Evolutionary conservation across 2,888 invertebrate species (phyloP).

Genomic region (Eumerus sabulonum): DNA sequence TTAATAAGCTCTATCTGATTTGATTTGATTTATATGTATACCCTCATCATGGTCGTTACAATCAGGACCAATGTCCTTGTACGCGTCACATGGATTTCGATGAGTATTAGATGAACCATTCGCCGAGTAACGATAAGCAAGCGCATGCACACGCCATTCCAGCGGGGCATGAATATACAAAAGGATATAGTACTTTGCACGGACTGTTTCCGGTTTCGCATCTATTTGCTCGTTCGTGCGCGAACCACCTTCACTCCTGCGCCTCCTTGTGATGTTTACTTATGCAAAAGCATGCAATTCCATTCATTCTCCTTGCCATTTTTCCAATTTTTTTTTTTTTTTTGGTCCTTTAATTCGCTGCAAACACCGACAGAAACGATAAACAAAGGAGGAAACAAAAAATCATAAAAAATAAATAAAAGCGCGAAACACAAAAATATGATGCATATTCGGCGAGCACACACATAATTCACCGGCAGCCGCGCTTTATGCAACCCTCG

Average conservation of each 20-base stretch:
- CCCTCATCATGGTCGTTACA: conserved; percentile 13
- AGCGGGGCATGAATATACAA: conserved; percentile 35
- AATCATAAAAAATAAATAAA: conserved; percentile 17
- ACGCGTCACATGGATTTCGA: conserved; percentile 19
- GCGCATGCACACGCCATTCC: neutral
- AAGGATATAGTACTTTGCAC: conserved; percentile 22
- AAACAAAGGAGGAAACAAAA: conserved; percentile 5
- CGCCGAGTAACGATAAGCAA: neutral
- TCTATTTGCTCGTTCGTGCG: neutral
- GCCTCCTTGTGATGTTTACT: conserved; percentile 60
- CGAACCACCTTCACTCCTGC: conserved; percentile 2
- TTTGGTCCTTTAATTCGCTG: conserved; percentile 42
- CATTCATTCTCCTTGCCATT: conserved; percentile 58
- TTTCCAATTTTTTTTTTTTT: conserved; percentile 29
- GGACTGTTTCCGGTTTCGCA: conserved; percentile 3
- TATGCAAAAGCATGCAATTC: conserved; percentile 64
- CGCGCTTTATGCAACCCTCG: neutral
- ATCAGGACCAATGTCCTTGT: too few relatives aligned
- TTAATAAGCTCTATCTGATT: conserved; percentile 63
- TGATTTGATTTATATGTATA: conserved; percentile 51
- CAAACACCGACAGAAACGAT: conserved; percentile 18
- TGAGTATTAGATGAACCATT: conserved; percentile 30
- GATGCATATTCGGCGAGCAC: conserved; percentile 63
- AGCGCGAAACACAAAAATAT: conserved; percentile 40
- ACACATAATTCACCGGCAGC: conserved; percentile 48